phyloP scores from a whole-genome alignment of 2,113 vertebrate genomes.

The Urocitellus parryii region DNA sequence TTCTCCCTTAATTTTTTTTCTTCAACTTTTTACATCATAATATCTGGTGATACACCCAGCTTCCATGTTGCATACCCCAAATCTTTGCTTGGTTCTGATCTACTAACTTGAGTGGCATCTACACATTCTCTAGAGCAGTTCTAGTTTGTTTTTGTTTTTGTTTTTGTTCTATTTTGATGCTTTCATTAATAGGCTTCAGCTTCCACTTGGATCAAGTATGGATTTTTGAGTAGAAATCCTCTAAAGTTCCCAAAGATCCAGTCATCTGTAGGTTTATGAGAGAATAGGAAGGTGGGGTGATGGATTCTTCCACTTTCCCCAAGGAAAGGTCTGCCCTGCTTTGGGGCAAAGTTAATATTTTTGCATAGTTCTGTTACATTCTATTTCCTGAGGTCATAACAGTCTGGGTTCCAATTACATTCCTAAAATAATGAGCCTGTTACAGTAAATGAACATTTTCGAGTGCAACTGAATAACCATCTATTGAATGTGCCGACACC shows the following conservation, averaged over 20 bases:
- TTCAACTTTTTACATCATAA: background rate
- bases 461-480: constrained; percentile 44
- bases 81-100: background rate
- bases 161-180: background rate
- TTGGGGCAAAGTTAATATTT: constrained; percentile 67
- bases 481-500: constrained; percentile 56
- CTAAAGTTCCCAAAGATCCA: background rate
- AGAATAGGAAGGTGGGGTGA: background rate
- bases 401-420: constrained; percentile 73
- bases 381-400: constrained; percentile 75
- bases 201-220: background rate
- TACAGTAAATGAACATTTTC: constrained; percentile 74
- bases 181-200: background rate
- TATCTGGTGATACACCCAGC: background rate
- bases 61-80: background rate
- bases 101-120: background rate
- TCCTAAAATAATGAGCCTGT: constrained; percentile 72
- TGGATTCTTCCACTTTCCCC: background rate
- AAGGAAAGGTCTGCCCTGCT: constrained; percentile 29
- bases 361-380: constrained; percentile 66
- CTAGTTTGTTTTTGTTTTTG: background rate
- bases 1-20: background rate
- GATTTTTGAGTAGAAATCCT: background rate
- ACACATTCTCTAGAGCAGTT: background rate
- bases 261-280: background rate